A percentile compares a stretch with the other conserved stretches of the same genome.
phyloP scores from a whole-genome alignment of 2,888 invertebrate species.

The Galerucella nymphaeae region DNA sequence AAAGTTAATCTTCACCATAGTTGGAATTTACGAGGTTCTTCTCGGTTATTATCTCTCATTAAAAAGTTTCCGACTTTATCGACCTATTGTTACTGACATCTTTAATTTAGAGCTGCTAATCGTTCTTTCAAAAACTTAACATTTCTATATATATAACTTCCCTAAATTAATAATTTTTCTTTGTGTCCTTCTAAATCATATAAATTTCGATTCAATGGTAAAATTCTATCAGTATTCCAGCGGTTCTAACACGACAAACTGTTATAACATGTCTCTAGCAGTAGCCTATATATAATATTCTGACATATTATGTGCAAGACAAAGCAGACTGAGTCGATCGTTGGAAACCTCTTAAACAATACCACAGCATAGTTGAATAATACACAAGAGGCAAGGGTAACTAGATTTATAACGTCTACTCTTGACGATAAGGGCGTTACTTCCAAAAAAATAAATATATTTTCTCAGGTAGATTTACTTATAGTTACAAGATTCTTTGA shows the following conservation, averaged over 20 bases:
- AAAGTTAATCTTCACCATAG: constrained; percentile 48
- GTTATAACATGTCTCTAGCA: constrained; percentile 58
- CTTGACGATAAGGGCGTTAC: constrained; percentile 38
- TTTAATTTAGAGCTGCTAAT: constrained; percentile 47
- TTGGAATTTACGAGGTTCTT: constrained; percentile 51
- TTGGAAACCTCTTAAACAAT: constrained; percentile 51
- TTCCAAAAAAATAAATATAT: too few species aligned
- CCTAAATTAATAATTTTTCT: background rate
- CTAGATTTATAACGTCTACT: constrained; percentile 49
- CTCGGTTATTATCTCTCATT: constrained; percentile 53
- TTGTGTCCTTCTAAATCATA: background rate
- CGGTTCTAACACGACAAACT: constrained; percentile 49
- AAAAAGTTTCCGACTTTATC: constrained; percentile 54
- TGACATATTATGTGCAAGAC: constrained; percentile 55
- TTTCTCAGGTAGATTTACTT: constrained; percentile 21
- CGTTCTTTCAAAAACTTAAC: constrained; percentile 9
- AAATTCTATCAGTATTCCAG: constrained; percentile 37
- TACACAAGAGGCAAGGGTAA: constrained; percentile 36
- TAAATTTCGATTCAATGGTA: constrained; percentile 34
- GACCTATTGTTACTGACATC: constrained; percentile 52
- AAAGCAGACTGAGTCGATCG: constrained; percentile 51
- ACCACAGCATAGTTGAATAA: constrained; percentile 43
- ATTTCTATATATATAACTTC: constrained; percentile 31
- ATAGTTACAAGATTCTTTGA: constrained; percentile 42
- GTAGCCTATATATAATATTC: constrained; percentile 59